phyloP scores from a whole-genome alignment of 2,797 vertebrate species.

The Anguilla megastoma region DNA sequence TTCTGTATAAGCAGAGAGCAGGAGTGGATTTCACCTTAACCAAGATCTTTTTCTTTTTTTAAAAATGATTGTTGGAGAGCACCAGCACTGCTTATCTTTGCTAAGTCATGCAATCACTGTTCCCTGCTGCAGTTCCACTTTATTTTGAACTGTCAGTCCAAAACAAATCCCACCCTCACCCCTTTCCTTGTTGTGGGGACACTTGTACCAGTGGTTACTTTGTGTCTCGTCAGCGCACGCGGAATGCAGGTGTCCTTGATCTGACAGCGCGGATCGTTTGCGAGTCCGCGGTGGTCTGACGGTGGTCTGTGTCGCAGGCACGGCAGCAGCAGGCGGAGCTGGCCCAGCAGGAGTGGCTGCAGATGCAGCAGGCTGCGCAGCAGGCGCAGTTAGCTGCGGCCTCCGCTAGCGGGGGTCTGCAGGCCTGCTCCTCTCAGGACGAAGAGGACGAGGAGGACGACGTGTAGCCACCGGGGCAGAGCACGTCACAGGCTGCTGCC shows the following conservation, averaged over 20 bases:
- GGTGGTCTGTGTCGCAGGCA: constrained; percentile 70
- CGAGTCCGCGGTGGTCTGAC: neutral
- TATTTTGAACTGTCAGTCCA: neutral
- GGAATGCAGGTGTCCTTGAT: neutral
- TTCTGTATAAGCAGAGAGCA: too few species aligned
- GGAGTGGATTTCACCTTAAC: too few species aligned
- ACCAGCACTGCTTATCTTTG: too few species aligned
- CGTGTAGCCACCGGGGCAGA: constrained; percentile 74
- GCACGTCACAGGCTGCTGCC: constrained; percentile 49
- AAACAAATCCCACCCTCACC: neutral
- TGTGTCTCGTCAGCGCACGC: neutral
- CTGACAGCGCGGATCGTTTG: neutral
- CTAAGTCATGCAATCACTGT: neutral
- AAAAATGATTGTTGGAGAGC: too few species aligned
- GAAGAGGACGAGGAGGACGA: constrained; percentile 94
- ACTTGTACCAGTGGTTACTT: neutral
- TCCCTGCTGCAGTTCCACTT: neutral
- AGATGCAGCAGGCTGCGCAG: constrained; percentile 98
- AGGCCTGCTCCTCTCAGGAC: constrained; percentile 95
- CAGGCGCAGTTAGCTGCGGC: constrained; percentile 95
- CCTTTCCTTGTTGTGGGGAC: neutral
- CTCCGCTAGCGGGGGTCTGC: constrained; percentile 88
- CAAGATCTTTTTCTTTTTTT: too few species aligned
- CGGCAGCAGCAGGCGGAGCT: constrained; percentile 98
- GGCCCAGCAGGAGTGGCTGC: constrained; percentile 97